phyloP scores from a whole-genome alignment of 2,888 invertebrate genomes.

The Cheilosia urbana region DNA sequence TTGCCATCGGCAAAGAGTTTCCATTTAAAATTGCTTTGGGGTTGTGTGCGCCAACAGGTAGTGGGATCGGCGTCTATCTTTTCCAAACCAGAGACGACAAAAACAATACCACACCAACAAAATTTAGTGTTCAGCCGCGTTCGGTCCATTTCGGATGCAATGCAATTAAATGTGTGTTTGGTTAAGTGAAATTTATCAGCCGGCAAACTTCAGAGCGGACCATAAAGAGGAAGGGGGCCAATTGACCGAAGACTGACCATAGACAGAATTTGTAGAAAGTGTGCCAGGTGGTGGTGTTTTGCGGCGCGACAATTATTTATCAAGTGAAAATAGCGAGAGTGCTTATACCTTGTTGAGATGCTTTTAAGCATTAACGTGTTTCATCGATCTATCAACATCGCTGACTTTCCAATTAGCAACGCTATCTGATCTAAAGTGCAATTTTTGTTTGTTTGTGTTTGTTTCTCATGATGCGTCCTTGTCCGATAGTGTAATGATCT shows the following conservation, averaged over 20 bases:
- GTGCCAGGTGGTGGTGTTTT: slow-evolving; percentile 51
- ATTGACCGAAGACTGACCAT: slow-evolving; percentile 37
- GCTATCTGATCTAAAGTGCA: slow-evolving; percentile 3
- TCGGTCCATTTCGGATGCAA: slow-evolving; percentile 63
- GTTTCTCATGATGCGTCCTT: slow-evolving; percentile 23
- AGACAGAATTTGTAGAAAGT: slow-evolving; percentile 69
- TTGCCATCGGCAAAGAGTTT: slow-evolving; percentile 18
- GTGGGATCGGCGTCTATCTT: slow-evolving; percentile 23
- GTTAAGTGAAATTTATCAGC: slow-evolving; percentile 59
- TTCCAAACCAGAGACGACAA: background rate
- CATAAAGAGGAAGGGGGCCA: background rate
- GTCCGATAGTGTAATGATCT: slow-evolving; percentile 38
- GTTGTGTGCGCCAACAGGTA: slow-evolving; percentile 20
- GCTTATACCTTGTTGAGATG: slow-evolving; percentile 19
- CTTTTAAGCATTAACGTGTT: slow-evolving; percentile 1
- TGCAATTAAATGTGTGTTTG: slow-evolving; percentile 27
- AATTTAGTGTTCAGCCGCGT: slow-evolving; percentile 41
- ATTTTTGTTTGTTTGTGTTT: slow-evolving; percentile 21
- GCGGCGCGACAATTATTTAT: slow-evolving; percentile 34
- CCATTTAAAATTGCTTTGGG: slow-evolving; percentile 6
- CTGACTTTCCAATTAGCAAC: slow-evolving; percentile 33
- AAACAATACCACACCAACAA: slow-evolving; percentile 27
- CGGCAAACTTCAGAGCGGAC: background rate
- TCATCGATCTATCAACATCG: slow-evolving; percentile 14
- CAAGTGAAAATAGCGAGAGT: slow-evolving; percentile 69